Conservation (phyloP, 2,888 invertebrate species). For the Bellardia pandia region DNA sequence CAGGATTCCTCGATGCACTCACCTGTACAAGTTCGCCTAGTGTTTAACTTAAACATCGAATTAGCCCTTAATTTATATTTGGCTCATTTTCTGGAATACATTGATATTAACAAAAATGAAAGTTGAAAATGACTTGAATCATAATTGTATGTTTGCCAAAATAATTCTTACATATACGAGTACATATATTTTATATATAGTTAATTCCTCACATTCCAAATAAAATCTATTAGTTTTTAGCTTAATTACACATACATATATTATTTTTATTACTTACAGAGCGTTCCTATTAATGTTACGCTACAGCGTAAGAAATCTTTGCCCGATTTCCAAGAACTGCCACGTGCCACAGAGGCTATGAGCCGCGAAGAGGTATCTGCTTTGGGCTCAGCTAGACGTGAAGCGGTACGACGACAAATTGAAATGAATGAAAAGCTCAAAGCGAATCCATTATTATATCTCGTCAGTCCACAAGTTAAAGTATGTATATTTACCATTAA, state of each 20-base stretch:
- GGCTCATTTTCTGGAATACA: too few species aligned
- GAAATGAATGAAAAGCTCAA: conserved; percentile 96
- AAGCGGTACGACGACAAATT: conserved; percentile 95
- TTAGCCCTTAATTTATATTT: too few species aligned
- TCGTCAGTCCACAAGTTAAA: conserved; percentile 98
- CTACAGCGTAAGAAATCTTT: conserved; percentile 97
- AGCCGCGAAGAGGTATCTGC: conserved; percentile 97
- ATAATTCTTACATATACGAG: too few species aligned
- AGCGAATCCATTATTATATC: conserved; percentile 97
- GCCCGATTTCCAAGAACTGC: conserved; percentile 95
- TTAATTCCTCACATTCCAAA: too few species aligned
- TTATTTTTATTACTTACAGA: conserved; percentile 85
- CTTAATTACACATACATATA: conserved; percentile 38
- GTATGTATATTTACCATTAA: conserved; percentile 85
- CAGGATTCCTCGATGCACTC: too few species aligned
- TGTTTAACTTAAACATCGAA: too few species aligned
- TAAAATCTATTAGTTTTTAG: not conserved
- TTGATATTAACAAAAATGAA: too few species aligned
- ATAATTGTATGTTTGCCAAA: too few species aligned
- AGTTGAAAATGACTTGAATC: too few species aligned
- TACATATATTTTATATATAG: too few species aligned
- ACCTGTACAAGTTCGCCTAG: too few species aligned
- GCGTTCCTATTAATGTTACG: conserved; percentile 90
- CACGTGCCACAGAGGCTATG: conserved; percentile 92
- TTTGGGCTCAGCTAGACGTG: conserved; percentile 96